Evolutionary conservation across 2,113 vertebrate species (phyloP), one percentile per base, ranked within the genome.

Genomic region (Cryptoleucopteryx plumbea): DNA sequence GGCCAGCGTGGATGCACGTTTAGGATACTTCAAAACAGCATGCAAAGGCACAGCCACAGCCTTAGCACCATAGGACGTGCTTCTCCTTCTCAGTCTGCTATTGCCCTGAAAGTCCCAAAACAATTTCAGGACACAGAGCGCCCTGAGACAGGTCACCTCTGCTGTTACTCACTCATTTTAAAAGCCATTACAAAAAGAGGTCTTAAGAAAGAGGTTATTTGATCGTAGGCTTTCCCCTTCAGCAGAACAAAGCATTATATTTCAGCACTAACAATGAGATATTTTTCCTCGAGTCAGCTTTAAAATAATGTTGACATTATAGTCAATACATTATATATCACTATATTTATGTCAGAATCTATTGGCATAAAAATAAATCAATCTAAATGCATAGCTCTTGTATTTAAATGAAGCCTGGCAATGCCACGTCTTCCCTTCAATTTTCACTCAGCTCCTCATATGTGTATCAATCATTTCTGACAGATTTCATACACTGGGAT

Each of bases 281-380:
- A 61, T 96, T 95, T 97, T 94, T 92, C 83, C 97, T 93, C 7
- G 70, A 98, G 93, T 97, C 98, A 97, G 97, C 97, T 96, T 97
- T 96, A 88, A 97, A 97, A 94, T 91, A 87, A 97, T 53, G 81
- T 91, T 97, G 96, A 94, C 94, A 90, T 97, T 90, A 72, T 5
- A 80, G 96, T 88, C 87, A 68, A 96, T 95, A 83, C 75, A 83
- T 95, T 85, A 85, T 62, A 81, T 31, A 87, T 85, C 94, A 90
- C 92, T 72, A 65, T 91, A 95, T 93, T 96, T 94, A 80, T 96
- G 96, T 92, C 97, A 96, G 90, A 91, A 81, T 27, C 45, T 95
- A 96, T 78, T 78, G 96, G 95, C 97, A 95, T 95, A 92, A 90
- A 92, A 94, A 98, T 97, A 96, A 94, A 95, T 97, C 97, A 90